These are phyloP conservation scores for Myodes glareolus DNA, from an alignment of 2,113 vertebrate genomes.

Conservation along the genomic window DNA sequence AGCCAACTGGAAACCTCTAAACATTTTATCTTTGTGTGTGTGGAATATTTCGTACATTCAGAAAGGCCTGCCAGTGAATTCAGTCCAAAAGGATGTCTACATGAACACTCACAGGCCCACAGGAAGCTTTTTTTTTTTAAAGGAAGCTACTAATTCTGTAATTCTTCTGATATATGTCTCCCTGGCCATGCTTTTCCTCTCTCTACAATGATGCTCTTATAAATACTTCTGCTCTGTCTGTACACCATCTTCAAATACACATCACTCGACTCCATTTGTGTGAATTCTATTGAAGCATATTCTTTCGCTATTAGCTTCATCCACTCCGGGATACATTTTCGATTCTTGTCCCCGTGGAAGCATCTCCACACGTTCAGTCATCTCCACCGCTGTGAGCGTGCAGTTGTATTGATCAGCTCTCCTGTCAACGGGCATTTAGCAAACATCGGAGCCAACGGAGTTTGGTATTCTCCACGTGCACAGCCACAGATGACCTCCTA, in stretches of 20 bases:
- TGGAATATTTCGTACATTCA: conserved; percentile 20
- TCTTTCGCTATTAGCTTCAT: background rate
- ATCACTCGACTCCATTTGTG: background rate
- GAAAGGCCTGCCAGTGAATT: conserved; percentile 18
- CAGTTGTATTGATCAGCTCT: background rate
- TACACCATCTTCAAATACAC: background rate
- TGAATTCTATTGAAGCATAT: background rate
- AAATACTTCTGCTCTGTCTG: background rate
- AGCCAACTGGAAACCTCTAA: conserved; percentile 56
- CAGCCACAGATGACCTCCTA: background rate
- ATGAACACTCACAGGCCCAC: background rate
- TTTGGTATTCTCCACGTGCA: background rate
- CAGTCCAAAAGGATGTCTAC: conserved; percentile 9
- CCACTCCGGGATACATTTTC: background rate
- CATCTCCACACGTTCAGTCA: background rate
- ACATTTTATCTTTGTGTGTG: conserved; percentile 48
- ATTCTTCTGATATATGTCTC: background rate
- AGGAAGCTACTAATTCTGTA: conserved; percentile 27
- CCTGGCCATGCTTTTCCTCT: background rate
- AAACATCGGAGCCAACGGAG: background rate
- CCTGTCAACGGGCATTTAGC: background rate
- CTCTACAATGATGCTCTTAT: background rate
- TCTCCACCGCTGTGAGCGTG: background rate
- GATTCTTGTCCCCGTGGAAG: background rate
- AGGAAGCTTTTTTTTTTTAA: background rate